Conservation (phyloP, 64 coral and sea anemone genomes). For the Anthopleura sola region DNA sequence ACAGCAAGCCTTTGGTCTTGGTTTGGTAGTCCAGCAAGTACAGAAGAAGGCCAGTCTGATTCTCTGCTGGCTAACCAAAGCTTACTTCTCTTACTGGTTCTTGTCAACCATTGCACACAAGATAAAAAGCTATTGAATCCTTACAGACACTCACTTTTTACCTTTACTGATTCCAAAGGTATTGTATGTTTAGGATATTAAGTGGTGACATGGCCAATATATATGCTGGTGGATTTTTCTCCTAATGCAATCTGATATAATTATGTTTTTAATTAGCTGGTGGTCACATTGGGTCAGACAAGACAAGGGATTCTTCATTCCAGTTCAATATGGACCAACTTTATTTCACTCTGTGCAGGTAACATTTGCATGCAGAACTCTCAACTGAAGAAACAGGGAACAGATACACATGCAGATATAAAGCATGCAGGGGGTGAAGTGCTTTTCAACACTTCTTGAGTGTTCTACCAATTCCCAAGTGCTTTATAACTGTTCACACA, state of each 20-base stretch:
- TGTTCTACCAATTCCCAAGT: too few species aligned
- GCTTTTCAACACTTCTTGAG: too few species aligned
- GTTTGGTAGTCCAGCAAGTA: constrained; percentile 66
- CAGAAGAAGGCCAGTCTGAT: constrained; percentile 28
- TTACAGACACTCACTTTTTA: constrained; percentile 87
- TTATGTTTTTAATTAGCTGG: not conserved
- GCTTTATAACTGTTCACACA: too few species aligned
- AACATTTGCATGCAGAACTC: not conserved
- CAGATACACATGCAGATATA: too few species aligned
- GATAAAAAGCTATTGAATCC: constrained; percentile 78
- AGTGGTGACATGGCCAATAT: not conserved
- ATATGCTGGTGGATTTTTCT: too few species aligned
- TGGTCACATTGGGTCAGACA: not conserved
- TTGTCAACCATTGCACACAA: constrained; percentile 98
- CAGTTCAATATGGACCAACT: constrained; percentile 15
- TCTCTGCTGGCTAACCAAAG: constrained; percentile 86
- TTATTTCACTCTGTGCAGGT: constrained; percentile 67
- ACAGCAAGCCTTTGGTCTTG: constrained; percentile 92
- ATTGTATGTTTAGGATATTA: not conserved
- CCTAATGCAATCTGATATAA: too few species aligned
- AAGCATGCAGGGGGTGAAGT: too few species aligned
- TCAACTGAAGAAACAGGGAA: too few species aligned
- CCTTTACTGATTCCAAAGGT: constrained; percentile 67
- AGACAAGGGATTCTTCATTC: not conserved
- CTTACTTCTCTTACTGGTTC: constrained; percentile 72